Evolutionary conservation across 2,888 invertebrate genomes (phyloP).

Genomic region (Petrolisthes manimaculis): DNA sequence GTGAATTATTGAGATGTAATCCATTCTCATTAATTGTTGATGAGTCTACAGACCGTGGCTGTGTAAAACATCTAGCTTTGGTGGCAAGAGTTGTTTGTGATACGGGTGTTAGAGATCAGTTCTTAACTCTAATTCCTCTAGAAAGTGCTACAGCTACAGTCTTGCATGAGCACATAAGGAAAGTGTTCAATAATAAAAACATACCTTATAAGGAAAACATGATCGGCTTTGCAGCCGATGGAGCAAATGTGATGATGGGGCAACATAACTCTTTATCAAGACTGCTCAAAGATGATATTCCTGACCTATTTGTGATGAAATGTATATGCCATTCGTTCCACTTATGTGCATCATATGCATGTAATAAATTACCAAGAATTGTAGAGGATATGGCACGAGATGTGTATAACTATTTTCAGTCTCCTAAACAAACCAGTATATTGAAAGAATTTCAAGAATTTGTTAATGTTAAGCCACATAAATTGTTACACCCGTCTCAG

Average conservation of each 20-base stretch:
- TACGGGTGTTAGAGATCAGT: constrained; percentile 15
- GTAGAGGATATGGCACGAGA: constrained; percentile 27
- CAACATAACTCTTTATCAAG: constrained; percentile 24
- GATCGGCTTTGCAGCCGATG: constrained; percentile 30
- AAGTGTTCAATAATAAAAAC: constrained; percentile 26
- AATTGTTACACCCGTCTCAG: constrained; percentile 20
- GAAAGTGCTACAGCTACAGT: constrained; percentile 15
- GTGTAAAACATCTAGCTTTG: constrained; percentile 29
- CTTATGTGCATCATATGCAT: constrained; percentile 40
- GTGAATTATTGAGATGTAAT: constrained; percentile 21
- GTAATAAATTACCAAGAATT: constrained; percentile 20
- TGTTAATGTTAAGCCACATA: constrained; percentile 14
- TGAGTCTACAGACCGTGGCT: constrained; percentile 25
- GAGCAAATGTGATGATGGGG: constrained; percentile 40
- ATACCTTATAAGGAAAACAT: constrained; percentile 34
- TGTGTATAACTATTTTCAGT: constrained; percentile 32
- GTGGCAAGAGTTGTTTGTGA: constrained; percentile 19
- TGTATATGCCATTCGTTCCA: constrained; percentile 30
- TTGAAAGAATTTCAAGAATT: constrained; percentile 17
- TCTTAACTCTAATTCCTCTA: constrained; percentile 24
- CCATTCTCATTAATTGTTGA: constrained; percentile 20
- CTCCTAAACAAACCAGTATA: constrained; percentile 19
- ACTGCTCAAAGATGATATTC: constrained; percentile 20
- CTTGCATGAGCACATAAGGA: constrained; percentile 26
- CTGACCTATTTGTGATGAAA: constrained; percentile 30